phyloP scores from a whole-genome alignment of 2,888 invertebrate genomes.

The Volucella inanis region DNA sequence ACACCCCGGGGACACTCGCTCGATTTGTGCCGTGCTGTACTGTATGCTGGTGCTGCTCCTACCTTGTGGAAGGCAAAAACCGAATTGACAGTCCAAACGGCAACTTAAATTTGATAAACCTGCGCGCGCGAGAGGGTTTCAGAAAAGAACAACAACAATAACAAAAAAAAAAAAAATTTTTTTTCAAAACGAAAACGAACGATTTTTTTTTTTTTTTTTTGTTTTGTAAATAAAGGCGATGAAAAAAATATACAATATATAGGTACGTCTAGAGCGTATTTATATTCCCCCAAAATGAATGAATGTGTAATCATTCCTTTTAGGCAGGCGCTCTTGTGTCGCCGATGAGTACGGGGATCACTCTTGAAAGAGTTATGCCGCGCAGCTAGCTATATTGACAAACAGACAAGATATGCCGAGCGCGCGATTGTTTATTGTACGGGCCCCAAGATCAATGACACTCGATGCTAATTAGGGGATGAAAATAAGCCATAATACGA shows the following conservation, averaged over 20 bases:
- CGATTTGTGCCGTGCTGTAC: slow-evolving; percentile 54
- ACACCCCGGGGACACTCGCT: slow-evolving; percentile 58
- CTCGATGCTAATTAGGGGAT: slow-evolving; percentile 67
- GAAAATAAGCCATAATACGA: slow-evolving; percentile 28
- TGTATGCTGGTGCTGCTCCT: slow-evolving; percentile 57
- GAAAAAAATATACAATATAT: slow-evolving; percentile 16
- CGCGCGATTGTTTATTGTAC: slow-evolving; percentile 49
- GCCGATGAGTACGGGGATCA: slow-evolving; percentile 46
- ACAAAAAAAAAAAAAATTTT: slow-evolving; percentile 35
- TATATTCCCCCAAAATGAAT: slow-evolving; percentile 67
- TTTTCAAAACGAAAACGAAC: slow-evolving; percentile 57
- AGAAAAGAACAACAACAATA: slow-evolving; percentile 51
- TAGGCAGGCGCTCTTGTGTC: slow-evolving; percentile 63
- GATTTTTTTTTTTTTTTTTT: slow-evolving; percentile 39
- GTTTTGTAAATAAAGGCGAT: slow-evolving; percentile 34
- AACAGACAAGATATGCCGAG: slow-evolving; percentile 6
- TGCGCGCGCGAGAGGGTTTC: slow-evolving; percentile 71
- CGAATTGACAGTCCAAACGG: slow-evolving; percentile 74
- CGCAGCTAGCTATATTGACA: slow-evolving; percentile 38
- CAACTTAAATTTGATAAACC: slow-evolving; percentile 75
- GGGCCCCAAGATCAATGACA: slow-evolving; percentile 67
- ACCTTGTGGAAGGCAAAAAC: slow-evolving; percentile 74
- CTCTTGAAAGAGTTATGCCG: slow-evolving; percentile 64
- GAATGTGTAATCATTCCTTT: slow-evolving; percentile 72
- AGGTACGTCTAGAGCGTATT: neutral